These are phyloP conservation scores for Clarias platycephalus DNA, from an alignment of 2,797 vertebrate genomes.

Conservation along the genomic window DNA sequence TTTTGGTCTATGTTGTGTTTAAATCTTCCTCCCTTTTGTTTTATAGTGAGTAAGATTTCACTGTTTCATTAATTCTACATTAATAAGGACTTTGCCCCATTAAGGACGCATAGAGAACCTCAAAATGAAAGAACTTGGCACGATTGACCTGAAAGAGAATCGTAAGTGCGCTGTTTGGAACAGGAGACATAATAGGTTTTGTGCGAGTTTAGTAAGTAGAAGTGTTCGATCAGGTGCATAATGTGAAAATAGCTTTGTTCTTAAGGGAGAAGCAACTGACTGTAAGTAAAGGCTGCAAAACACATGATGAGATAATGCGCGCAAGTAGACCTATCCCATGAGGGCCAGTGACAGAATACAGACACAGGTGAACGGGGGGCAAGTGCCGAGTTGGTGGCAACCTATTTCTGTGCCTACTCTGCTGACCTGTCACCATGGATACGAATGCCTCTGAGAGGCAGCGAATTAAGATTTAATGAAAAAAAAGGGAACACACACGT, in stretches of 20 bases:
- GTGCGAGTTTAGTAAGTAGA: neutral
- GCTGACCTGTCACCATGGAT: slow-evolving; percentile 54
- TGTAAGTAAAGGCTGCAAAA: slow-evolving; percentile 28
- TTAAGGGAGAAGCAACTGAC: slow-evolving; percentile 27
- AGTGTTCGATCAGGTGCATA: slow-evolving; percentile 2
- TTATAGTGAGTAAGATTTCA: neutral
- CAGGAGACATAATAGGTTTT: neutral
- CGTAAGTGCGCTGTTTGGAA: neutral
- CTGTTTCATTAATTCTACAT: neutral
- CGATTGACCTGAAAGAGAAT: neutral
- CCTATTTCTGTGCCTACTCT: slow-evolving; percentile 50
- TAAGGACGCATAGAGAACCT: neutral
- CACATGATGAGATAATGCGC: slow-evolving; percentile 48
- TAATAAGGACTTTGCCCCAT: neutral
- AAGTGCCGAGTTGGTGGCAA: slow-evolving; percentile 39
- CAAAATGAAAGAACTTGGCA: neutral
- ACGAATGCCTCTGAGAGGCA: slow-evolving; percentile 50
- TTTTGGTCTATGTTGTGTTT: neutral
- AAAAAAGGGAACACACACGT: slow-evolving; percentile 43
- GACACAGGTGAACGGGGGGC: slow-evolving; percentile 42
- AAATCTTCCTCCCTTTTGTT: neutral
- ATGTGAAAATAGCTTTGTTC: slow-evolving; percentile 29
- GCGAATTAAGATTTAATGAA: slow-evolving; percentile 52
- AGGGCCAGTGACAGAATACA: slow-evolving; percentile 22
- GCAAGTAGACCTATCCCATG: slow-evolving; percentile 39